Evolutionary conservation across 2,888 invertebrate species (phyloP), one percentile per base, ranked within the genome.

Genomic region (Malthinus flaveolus): DNA sequence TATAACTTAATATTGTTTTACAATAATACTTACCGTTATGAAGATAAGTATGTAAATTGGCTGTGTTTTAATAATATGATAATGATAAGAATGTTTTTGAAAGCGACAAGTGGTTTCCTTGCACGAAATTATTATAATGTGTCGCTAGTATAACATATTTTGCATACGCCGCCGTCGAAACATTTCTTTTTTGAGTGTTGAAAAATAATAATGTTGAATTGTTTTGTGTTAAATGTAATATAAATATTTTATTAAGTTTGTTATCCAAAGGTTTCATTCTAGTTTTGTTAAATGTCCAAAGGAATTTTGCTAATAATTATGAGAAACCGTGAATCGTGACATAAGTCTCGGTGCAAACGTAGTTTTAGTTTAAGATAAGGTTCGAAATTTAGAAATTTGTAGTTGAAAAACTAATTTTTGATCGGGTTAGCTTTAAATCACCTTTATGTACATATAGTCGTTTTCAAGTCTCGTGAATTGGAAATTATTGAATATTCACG

Each of bases 31-130:
- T 23, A 23, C 23, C 23, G 23, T 42, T 15, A 13, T 56, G 56
- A 51, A 49, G 44, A 52, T 49, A 42, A 42, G 39, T 15, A 49
- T 46, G 59, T 59, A 60, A 51, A 56, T 51, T 52, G 67, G 67
- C 67, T 67, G 67, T 67, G 67, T 66, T 64, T 57, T 64, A 60
- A 57, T 56, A 47, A n/a, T n/a, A n/a, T n/a, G n/a, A n/a, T n/a
- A n/a, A n/a, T 65, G 23, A 23, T 23, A 23, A 62, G 61, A 56
- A 51, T 54, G 51, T 47, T 54, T 56, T 36, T 63, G 36, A 11
- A 42, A 42, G 11, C 61, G 64, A 66, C 66, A 67, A 66, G 66
- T 66, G 65, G 66, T 65, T 64, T 67, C 66, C 67, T 63, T 49
- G 56, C 56, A 58, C 56, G 50, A 56, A 55, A 47, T 42, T 56